phyloP scores from a whole-genome alignment of 1,140 invertebrate species.

The Eriocheir sinensis region DNA sequence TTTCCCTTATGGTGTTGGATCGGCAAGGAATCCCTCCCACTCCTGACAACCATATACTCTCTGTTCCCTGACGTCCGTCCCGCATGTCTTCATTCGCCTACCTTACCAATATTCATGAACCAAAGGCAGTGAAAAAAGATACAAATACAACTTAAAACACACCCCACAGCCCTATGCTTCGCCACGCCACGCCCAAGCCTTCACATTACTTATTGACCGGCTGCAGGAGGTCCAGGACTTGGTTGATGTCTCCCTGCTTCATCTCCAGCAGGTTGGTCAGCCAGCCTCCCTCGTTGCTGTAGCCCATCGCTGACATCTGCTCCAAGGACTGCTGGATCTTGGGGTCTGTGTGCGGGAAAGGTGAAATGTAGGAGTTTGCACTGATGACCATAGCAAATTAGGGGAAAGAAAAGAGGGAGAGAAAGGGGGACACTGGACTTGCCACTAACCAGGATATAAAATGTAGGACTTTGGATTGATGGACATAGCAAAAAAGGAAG shows the following conservation, averaged over 20 bases:
- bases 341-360: conserved; percentile 81
- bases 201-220: conserved; percentile 78
- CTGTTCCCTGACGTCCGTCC: no score
- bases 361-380: background rate
- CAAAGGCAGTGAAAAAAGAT: no score
- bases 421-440: no score
- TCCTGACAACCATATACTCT: no score
- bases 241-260: conserved; percentile 87
- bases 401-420: background rate
- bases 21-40: no score
- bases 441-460: no score
- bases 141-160: background rate
- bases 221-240: conserved; percentile 87
- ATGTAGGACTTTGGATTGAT: no score
- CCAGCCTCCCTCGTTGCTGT: conserved; percentile 88
- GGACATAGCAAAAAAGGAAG: no score
- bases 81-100: no score
- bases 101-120: no score
- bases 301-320: conserved; percentile 91
- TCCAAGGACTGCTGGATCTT: conserved; percentile 85
- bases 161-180: background rate
- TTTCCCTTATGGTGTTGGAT: no score
- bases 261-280: conserved; percentile 84
- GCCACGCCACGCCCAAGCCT: no score
- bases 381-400: background rate